These are phyloP conservation scores for Spizella passerina DNA, from an alignment of 2,797 vertebrate genomes.

Conservation along the genomic window DNA sequence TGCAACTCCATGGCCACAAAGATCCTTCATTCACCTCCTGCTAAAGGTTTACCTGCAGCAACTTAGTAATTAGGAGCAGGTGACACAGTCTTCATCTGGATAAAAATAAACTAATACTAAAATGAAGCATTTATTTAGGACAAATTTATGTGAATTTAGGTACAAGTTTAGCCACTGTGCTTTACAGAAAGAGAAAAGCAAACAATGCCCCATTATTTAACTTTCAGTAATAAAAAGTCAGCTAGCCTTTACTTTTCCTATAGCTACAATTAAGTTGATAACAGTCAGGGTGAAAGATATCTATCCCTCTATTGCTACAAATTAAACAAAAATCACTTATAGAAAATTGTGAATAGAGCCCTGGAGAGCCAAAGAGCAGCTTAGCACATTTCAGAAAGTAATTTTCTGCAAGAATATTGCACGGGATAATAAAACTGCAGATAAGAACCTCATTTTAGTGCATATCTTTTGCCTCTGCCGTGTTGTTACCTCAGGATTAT, in stretches of 20 bases:
- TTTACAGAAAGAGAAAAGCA: background rate
- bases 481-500: constrained; percentile 50
- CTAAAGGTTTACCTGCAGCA: background rate
- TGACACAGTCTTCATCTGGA: background rate
- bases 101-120: background rate
- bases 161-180: background rate
- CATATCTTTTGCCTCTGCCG: constrained; percentile 31
- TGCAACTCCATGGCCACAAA: background rate
- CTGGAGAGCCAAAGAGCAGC: constrained; percentile 34
- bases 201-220: background rate
- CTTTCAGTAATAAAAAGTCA: background rate
- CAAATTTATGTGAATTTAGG: background rate
- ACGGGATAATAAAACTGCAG: constrained; percentile 51
- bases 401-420: constrained; percentile 49
- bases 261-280: constrained; percentile 31
- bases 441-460: constrained; percentile 46
- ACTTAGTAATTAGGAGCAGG: background rate
- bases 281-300: constrained; percentile 3
- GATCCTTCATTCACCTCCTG: background rate
- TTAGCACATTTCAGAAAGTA: constrained; percentile 51
- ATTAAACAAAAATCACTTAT: constrained; percentile 61
- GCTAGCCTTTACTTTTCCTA: constrained; percentile 4
- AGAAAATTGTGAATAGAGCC: constrained; percentile 40
- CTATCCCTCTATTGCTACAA: constrained; percentile 6
- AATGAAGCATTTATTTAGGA: background rate